A percentile compares a stretch with the other conserved stretches of the same genome.
These are phyloP conservation scores for Polydesmus complanatus DNA, from an alignment of 2,888 invertebrate species.

Conservation along the genomic window DNA sequence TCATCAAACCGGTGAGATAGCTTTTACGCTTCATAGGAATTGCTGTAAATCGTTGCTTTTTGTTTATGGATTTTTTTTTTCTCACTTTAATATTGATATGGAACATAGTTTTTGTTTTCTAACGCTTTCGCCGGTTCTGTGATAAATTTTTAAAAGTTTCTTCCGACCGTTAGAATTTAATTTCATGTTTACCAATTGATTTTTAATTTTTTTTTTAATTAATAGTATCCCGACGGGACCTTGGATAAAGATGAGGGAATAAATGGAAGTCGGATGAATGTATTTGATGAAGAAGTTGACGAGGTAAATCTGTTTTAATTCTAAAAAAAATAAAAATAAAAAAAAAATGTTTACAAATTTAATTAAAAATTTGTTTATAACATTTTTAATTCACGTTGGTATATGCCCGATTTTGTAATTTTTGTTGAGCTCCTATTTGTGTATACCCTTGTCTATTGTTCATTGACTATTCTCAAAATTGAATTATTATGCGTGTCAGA, in stretches of 20 bases:
- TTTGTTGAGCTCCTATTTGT: neutral
- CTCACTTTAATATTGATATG: neutral
- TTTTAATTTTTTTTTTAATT: neutral
- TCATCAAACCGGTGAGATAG: constrained; percentile 55
- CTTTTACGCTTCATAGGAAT: neutral
- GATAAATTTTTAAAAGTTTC: no score
- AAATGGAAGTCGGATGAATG: neutral
- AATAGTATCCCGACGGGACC: constrained; percentile 14
- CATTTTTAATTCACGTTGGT: neutral
- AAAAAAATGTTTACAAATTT: neutral
- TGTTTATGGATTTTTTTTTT: constrained; percentile 2
- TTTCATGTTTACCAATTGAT: no score
- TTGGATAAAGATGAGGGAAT: constrained; percentile 1
- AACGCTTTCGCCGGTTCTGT: neutral
- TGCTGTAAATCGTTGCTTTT: neutral
- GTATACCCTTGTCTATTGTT: neutral
- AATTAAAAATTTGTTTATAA: neutral
- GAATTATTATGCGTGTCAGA: neutral
- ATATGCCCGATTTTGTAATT: neutral
- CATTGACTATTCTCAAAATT: no score
- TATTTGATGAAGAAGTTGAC: constrained; percentile 5
- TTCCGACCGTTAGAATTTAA: no score
- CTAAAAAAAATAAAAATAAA: neutral
- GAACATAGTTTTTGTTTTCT: neutral
- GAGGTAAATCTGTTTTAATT: neutral